Evolutionary conservation across 2,888 invertebrate species (phyloP).

Genomic region (Palloptera scutellata): DNA sequence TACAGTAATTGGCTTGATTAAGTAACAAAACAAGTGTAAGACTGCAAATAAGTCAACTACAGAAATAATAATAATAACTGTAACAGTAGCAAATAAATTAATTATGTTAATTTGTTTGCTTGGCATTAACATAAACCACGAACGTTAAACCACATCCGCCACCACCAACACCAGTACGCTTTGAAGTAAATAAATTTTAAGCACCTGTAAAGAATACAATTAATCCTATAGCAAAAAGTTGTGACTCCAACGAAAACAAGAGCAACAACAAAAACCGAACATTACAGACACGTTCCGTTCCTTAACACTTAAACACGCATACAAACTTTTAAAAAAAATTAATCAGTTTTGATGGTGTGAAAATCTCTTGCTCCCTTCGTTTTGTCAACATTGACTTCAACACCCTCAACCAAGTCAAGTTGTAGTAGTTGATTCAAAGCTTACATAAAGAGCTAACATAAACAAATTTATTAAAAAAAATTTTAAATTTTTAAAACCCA

Average conservation of each 20-base stretch:
- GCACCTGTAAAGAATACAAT: conserved; percentile 27
- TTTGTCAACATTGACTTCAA: too few relatives aligned
- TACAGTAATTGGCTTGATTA: too few relatives aligned
- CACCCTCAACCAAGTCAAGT: too few relatives aligned
- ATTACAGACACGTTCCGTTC: not conserved
- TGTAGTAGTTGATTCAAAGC: too few relatives aligned
- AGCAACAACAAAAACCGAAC: not conserved
- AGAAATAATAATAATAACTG: conserved; percentile 14
- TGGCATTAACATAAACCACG: conserved; percentile 12
- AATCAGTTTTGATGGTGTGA: too few relatives aligned
- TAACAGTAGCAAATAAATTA: conserved; percentile 38
- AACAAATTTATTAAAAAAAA: too few relatives aligned
- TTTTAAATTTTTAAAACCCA: too few relatives aligned
- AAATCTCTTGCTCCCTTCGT: too few relatives aligned
- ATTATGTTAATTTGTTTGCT: conserved; percentile 39
- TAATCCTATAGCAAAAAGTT: conserved; percentile 13
- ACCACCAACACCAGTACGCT: not conserved
- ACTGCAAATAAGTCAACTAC: not conserved
- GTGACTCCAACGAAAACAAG: not conserved
- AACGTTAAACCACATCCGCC: conserved; percentile 10
- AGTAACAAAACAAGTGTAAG: not conserved
- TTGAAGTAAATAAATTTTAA: conserved; percentile 24
- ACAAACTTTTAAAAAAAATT: not conserved
- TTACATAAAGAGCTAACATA: too few relatives aligned
- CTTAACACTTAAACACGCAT: not conserved